These are phyloP conservation scores for Nothobranchius furzeri DNA, from an alignment of 2,113 vertebrate genomes.

Conservation along the genomic window DNA sequence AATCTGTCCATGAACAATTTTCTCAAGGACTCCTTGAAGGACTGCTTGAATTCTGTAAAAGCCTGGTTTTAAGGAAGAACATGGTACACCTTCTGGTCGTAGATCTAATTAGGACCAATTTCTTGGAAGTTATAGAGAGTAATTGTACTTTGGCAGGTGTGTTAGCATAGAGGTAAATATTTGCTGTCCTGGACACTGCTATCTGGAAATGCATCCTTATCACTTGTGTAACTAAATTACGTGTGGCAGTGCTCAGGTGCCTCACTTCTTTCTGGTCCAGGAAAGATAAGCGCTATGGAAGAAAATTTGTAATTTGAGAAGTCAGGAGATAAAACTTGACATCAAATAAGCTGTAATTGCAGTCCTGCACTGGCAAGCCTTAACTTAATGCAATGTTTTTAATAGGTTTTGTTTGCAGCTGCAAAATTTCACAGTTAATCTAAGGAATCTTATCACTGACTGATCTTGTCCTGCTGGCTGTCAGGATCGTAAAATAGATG, in stretches of 20 bases:
- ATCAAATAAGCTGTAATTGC: slow-evolving; percentile 9
- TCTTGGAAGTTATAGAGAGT: slow-evolving; percentile 16
- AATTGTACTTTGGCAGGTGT: slow-evolving; percentile 37
- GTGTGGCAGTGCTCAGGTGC: slow-evolving; percentile 19
- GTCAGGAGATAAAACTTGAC: background rate
- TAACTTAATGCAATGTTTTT: background rate
- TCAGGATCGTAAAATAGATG: slow-evolving; percentile 10
- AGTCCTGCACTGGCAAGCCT: background rate
- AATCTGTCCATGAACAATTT: too few relatives aligned
- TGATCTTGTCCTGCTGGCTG: slow-evolving; percentile 33
- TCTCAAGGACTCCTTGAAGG: too few relatives aligned
- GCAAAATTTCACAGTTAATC: background rate
- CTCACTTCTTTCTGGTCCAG: slow-evolving; percentile 38
- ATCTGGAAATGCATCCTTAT: slow-evolving; percentile 55
- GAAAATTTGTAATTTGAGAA: background rate
- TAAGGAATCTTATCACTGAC: background rate
- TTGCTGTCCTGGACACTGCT: slow-evolving; percentile 49
- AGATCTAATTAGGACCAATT: slow-evolving; percentile 24
- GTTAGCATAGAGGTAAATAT: slow-evolving; percentile 56
- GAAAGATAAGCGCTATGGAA: slow-evolving; percentile 31
- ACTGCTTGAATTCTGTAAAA: too few relatives aligned
- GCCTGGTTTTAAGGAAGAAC: too few relatives aligned
- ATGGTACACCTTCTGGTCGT: too few relatives aligned
- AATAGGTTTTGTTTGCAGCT: background rate
- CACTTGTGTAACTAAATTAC: slow-evolving; percentile 44